Evolutionary conservation across 2,113 vertebrate species (phyloP).

Genomic region (Pelecanoides urinatrix): DNA sequence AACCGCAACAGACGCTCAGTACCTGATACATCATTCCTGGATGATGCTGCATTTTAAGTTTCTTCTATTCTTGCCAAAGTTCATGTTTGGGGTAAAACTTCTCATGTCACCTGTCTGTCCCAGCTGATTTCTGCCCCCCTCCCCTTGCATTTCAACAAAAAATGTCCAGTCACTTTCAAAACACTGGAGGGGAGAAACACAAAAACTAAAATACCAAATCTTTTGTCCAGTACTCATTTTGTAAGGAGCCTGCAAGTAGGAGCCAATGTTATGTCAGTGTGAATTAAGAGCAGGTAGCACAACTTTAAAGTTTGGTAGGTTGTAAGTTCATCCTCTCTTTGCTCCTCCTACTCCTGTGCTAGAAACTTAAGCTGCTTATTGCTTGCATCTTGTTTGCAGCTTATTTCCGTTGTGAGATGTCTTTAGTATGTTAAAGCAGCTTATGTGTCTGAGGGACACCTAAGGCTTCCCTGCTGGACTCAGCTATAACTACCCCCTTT

Average conservation of each 20-base stretch:
- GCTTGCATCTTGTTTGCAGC: conserved; percentile 26
- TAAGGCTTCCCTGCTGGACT: neutral
- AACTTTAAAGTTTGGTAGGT: neutral
- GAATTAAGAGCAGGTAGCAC: neutral
- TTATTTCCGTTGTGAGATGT: neutral
- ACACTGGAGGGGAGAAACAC: neutral
- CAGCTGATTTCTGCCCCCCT: neutral
- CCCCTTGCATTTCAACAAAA: neutral
- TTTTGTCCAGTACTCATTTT: neutral
- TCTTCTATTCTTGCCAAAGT: neutral
- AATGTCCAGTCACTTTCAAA: neutral
- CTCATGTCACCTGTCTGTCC: neutral
- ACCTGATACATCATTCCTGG: neutral
- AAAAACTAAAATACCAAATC: neutral
- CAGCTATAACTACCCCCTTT: neutral
- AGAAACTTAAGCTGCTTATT: conserved; percentile 37
- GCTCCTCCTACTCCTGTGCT: neutral
- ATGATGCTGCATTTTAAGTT: neutral
- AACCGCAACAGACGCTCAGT: neutral
- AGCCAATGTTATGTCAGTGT: neutral
- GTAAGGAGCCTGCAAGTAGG: neutral
- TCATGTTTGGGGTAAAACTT: neutral
- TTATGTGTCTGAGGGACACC: neutral
- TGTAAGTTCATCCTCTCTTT: neutral
- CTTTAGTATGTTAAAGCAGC: neutral